Percentiles rank a stretch among this genome's conserved stretches.
Evolutionary conservation across 1,140 invertebrate species (phyloP).

Genomic region (Macrotrachela quadricornifera): DNA sequence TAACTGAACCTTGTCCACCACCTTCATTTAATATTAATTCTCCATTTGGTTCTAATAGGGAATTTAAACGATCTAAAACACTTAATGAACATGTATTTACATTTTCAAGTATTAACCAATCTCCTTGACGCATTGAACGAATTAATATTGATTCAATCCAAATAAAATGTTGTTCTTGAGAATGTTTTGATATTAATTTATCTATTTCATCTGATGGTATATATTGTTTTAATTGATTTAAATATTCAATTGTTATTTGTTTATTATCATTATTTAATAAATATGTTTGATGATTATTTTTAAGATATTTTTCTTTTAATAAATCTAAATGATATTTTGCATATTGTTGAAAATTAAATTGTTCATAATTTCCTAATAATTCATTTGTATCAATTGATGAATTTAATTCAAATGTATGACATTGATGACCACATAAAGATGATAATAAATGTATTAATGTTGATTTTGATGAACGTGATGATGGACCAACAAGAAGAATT

Average conservation of each 20-base stretch:
- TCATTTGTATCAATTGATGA: slow-evolving; percentile 83
- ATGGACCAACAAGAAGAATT: background rate
- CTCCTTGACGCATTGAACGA: slow-evolving; percentile 56
- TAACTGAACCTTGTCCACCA: slow-evolving; percentile 50
- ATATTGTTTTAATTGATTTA: too few relatives aligned
- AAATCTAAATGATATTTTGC: background rate
- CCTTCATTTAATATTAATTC: slow-evolving; percentile 69
- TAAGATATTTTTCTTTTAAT: background rate
- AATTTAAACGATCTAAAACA: slow-evolving; percentile 61
- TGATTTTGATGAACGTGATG: background rate
- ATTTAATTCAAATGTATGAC: slow-evolving; percentile 60
- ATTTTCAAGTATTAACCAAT: slow-evolving; percentile 82
- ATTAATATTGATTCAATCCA: slow-evolving; percentile 88
- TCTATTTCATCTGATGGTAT: too few relatives aligned
- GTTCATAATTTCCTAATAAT: slow-evolving; percentile 36
- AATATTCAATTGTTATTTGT: background rate
- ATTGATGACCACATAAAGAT: slow-evolving; percentile 42
- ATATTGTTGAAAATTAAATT: background rate
- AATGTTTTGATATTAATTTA: too few relatives aligned
- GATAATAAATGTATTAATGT: background rate
- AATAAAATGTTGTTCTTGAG: slow-evolving; percentile 43
- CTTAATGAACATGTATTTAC: slow-evolving; percentile 67
- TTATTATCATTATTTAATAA: background rate
- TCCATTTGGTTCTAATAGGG: slow-evolving; percentile 73
- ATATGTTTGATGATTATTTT: background rate